Evolutionary conservation across 2,113 vertebrate genomes (phyloP), one percentile per base, ranked within the genome.

Genomic region (Saguinus imperator): DNA sequence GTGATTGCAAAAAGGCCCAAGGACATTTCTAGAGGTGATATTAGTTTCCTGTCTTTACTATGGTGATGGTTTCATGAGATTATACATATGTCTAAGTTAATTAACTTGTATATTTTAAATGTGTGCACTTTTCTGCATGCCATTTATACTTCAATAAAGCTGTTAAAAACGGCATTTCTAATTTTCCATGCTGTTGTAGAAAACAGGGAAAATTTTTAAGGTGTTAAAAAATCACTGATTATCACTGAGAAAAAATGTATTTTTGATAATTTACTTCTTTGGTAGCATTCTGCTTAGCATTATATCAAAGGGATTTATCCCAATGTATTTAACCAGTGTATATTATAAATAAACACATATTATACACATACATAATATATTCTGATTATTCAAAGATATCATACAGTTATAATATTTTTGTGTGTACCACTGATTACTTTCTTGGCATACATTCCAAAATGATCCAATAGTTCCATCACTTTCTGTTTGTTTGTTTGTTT

Each of bases 361-460:
- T 52, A 23, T 52, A 12, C 0, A 0, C 9, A 29, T 35, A 9
- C 11, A 35, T 8, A 27, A 45, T 5, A 21, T 12, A 21, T 50
- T 68, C 48, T 29, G 27, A 11, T 88, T 16, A 11, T 50, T 48
- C 40, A 21, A 66, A 87, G 3, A 13, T 4, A 8, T 21, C 6
- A 50, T 12, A 25, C 7, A 25, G 8, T 27, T 16, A 45, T 0
- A 9, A 66, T n/a, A 23, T 17, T 48, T 83, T 6, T 10, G 23
- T 20, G 43, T 45, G 52, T 5, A n/a, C 40, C n/a, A 29, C 20
- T n/a, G 35, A 79, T 40, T 58, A 58, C 72, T 61, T 89, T 61
- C 72, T 72, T 45, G 21, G 16, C 23, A 50, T 37, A n/a, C 12
- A 84, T 79, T 77, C 50, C 70, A 6, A 48, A 77, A 89, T 14